Percentiles rank a stretch among this genome's conserved stretches.
Evolutionary conservation across 2,113 vertebrate genomes (phyloP).

Genomic region (Microtus pennsylvanicus): DNA sequence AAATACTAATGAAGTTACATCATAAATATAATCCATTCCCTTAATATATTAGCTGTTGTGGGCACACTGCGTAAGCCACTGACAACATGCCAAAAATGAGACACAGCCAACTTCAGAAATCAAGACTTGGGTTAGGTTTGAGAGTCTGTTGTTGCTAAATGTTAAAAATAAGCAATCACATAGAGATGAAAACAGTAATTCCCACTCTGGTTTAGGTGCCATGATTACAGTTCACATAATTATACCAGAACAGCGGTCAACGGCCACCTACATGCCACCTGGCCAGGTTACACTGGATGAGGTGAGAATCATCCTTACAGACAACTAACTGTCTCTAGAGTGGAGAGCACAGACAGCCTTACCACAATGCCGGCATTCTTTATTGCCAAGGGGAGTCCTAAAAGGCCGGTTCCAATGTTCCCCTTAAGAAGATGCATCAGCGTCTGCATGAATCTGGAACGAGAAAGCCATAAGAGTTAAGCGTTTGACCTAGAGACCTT

Average conservation of each 20-base stretch:
- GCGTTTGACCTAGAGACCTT: background rate
- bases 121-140: background rate
- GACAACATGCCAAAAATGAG: background rate
- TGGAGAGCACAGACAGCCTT: slow-evolving; percentile 74
- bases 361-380: slow-evolving; percentile 93
- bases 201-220: background rate
- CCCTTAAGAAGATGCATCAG: slow-evolving; percentile 93
- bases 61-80: background rate
- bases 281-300: background rate
- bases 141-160: background rate
- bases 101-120: background rate
- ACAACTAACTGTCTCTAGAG: background rate
- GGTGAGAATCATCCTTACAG: no score
- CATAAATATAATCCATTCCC: background rate
- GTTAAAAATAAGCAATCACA: background rate
- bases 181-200: slow-evolving; percentile 38
- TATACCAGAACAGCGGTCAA: slow-evolving; percentile 17
- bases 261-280: background rate
- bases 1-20: slow-evolving; percentile 35
- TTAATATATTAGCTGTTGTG: background rate
- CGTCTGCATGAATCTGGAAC: slow-evolving; percentile 90
- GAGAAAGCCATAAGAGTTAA: slow-evolving; percentile 50
- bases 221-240: background rate
- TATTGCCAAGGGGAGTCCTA: slow-evolving; percentile 93
- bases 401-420: slow-evolving; percentile 93